Percentiles rank a stretch among this genome's conserved stretches.
Conservation (phyloP, 2,113 vertebrate genomes). For the Rafetus swinhoei region DNA sequence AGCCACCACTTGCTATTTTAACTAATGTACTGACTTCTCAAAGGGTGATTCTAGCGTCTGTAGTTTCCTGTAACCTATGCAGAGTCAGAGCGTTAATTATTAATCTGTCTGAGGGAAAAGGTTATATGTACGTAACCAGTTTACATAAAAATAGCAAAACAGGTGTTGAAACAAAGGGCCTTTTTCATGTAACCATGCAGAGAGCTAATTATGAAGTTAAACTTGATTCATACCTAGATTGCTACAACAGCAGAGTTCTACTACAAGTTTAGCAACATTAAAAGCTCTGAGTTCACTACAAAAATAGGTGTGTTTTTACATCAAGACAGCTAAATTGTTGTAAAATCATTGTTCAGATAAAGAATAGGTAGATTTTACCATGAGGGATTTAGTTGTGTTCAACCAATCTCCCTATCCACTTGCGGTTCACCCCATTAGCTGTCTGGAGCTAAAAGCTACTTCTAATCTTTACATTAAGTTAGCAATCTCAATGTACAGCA, state of each 20-base stretch:
- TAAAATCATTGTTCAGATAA: not conserved
- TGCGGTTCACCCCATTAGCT: not conserved
- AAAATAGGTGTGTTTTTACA: not conserved
- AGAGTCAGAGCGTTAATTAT: conserved; percentile 20
- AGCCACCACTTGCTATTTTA: not conserved
- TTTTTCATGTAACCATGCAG: not conserved
- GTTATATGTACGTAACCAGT: not conserved
- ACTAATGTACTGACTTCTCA: not conserved
- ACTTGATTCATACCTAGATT: not conserved
- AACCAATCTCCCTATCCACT: not conserved
- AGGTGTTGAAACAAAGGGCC: not conserved
- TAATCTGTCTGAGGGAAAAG: conserved; percentile 56
- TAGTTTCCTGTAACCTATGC: not conserved
- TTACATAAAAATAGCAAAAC: not conserved
- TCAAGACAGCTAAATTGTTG: not conserved
- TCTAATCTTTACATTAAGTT: not conserved
- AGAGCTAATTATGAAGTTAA: not conserved
- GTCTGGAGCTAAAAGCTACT: not conserved
- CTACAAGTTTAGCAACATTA: not conserved
- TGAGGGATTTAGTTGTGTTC: not conserved
- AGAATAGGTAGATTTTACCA: not conserved
- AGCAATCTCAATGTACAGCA: not conserved
- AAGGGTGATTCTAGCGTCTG: not conserved
- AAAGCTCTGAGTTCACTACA: not conserved
- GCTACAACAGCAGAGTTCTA: not conserved